phyloP scores from a whole-genome alignment of 2,888 invertebrate species.

The Venusia cambrica region DNA sequence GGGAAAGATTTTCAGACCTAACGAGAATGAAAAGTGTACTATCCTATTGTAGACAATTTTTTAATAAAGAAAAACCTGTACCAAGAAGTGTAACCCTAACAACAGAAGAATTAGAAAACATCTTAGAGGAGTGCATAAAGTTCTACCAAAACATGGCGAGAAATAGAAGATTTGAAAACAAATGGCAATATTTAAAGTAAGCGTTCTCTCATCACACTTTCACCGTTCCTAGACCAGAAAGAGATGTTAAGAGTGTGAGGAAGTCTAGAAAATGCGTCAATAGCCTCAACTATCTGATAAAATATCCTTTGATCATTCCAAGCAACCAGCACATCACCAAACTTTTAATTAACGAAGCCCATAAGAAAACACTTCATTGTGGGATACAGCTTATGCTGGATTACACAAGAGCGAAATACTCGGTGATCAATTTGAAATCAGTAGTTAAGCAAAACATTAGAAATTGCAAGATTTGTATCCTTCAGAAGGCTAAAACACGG shows the following conservation, averaged over 20 bases:
- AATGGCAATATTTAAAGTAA: constrained; percentile 14
- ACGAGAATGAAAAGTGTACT: constrained; percentile 16
- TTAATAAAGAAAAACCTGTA: constrained; percentile 3
- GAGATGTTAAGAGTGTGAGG: constrained; percentile 24
- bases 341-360: constrained; percentile 29
- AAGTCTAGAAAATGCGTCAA: constrained; percentile 14
- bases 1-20: constrained; percentile 16
- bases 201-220: constrained; percentile 14
- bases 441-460: constrained; percentile 14
- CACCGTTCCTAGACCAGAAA: constrained; percentile 20
- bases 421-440: constrained; percentile 20
- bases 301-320: constrained; percentile 26
- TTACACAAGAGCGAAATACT: constrained; percentile 23
- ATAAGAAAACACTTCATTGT: constrained; percentile 30
- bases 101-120: too few species aligned
- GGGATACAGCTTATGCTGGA: constrained; percentile 27
- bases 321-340: constrained; percentile 5
- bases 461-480: constrained; percentile 23
- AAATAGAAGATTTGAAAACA: constrained; percentile 16
- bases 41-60: constrained; percentile 16
- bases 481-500: constrained; percentile 4
- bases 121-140: constrained; percentile 5
- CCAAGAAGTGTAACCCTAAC: constrained; percentile 1
- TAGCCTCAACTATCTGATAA: constrained; percentile 1
- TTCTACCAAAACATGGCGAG: too few species aligned